A percentile compares a stretch with the other conserved stretches of the same genome.
phyloP scores from a whole-genome alignment of 1,140 invertebrate genomes.

The Neodiprion lecontei region DNA sequence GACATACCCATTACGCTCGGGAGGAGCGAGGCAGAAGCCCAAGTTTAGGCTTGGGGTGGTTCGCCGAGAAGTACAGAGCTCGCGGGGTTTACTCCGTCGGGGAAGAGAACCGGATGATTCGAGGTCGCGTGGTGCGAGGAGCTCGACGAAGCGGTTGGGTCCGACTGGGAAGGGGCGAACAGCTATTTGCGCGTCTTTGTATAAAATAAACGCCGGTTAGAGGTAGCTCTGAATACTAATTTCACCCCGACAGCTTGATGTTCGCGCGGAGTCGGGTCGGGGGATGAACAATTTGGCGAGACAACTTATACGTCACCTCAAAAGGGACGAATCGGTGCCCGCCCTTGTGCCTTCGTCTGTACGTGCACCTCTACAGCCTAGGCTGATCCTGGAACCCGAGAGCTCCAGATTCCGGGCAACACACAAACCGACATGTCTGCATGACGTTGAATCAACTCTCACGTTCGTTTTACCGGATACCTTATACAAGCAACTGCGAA shows the following conservation, averaged over 20 bases:
- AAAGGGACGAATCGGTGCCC: not conserved
- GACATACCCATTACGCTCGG: conserved; percentile 47
- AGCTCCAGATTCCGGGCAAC: conserved; percentile 2
- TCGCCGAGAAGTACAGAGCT: not conserved
- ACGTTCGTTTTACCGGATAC: too few relatives aligned
- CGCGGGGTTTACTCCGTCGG: not conserved
- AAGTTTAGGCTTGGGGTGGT: not conserved
- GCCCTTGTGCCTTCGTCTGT: too few relatives aligned
- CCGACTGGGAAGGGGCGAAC: conserved; percentile 11
- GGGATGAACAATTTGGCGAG: not conserved
- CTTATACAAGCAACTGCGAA: too few relatives aligned
- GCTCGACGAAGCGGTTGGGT: conserved; percentile 10
- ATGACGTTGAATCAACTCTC: too few relatives aligned
- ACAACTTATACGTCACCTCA: not conserved
- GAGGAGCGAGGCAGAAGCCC: not conserved
- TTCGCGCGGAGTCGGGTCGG: not conserved
- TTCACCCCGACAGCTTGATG: conserved; percentile 12
- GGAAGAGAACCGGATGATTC: not conserved
- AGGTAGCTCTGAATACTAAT: conserved; percentile 52
- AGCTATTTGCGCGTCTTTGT: conserved; percentile 53
- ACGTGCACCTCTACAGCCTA: not conserved
- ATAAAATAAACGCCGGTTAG: conserved; percentile 52
- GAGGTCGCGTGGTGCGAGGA: conserved; percentile 24
- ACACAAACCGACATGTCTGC: too few relatives aligned
- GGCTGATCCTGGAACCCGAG: not conserved